A percentile compares a stretch with the other conserved stretches of the same genome.
phyloP scores from a whole-genome alignment of 2,888 invertebrate species.

The Cephus sareptanus region DNA sequence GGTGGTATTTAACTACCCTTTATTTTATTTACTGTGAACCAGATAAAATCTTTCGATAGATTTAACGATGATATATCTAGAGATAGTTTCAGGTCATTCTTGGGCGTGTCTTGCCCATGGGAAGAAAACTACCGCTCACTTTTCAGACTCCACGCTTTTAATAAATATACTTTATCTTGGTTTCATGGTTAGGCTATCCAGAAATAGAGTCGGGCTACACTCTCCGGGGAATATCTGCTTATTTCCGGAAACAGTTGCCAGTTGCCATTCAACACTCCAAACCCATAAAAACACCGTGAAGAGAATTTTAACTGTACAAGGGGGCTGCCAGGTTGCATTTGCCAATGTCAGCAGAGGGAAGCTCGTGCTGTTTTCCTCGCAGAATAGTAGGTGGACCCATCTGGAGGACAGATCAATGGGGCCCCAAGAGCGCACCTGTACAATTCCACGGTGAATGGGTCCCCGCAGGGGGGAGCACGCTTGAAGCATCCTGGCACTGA shows the following conservation, averaged over 20 bases:
- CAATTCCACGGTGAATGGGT: conserved; percentile 39
- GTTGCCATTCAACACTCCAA: background rate
- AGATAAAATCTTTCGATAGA: background rate
- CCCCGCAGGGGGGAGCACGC: conserved; percentile 17
- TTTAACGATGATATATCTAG: background rate
- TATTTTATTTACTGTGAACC: background rate
- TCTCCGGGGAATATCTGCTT: background rate
- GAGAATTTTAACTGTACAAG: background rate
- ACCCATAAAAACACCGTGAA: background rate
- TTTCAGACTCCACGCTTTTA: background rate
- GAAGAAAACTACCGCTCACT: background rate
- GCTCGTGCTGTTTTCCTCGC: background rate
- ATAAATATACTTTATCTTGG: background rate
- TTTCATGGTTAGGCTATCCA: background rate
- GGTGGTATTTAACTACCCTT: background rate
- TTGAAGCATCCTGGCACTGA: conserved; percentile 15
- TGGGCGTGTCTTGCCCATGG: background rate
- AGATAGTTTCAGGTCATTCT: background rate
- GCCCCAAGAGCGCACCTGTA: conserved; percentile 43
- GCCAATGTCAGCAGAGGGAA: background rate
- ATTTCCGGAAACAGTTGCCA: background rate
- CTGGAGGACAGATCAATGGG: conserved; percentile 9
- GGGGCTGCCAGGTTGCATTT: background rate
- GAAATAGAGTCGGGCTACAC: background rate
- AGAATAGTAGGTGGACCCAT: conserved; percentile 1